phyloP scores from a whole-genome alignment of 2,113 vertebrate genomes.

The Cyanoramphus novaezelandiae region DNA sequence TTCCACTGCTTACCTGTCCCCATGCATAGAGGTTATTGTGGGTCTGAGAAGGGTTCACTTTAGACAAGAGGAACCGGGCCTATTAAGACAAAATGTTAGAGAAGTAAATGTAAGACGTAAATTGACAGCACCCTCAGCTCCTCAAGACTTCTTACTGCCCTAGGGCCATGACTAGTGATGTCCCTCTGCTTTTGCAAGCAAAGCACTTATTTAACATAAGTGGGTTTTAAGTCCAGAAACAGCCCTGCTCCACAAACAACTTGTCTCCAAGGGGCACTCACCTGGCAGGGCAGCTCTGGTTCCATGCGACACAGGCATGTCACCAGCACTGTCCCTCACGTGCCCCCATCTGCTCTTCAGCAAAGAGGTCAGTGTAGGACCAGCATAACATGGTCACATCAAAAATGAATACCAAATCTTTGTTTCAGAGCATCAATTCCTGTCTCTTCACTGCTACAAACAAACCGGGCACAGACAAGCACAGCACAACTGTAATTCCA shows the following conservation, averaged over 20 bases:
- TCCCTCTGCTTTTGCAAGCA: neutral
- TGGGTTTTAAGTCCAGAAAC: neutral
- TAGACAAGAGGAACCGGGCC: constrained; percentile 95
- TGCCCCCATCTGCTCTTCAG: neutral
- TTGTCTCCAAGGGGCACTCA: fast-evolving
- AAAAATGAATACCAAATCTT: neutral
- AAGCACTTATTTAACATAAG: neutral
- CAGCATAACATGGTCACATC: fast-evolving
- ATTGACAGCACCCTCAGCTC: neutral
- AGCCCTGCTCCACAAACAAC: neutral
- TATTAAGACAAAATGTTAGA: constrained; percentile 63
- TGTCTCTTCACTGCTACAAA: neutral
- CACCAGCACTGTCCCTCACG: neutral
- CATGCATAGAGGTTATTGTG: constrained; percentile 96
- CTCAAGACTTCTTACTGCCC: neutral
- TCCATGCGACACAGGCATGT: fast-evolving
- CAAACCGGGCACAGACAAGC: neutral
- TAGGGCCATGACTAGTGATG: neutral
- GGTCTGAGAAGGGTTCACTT: constrained; percentile 98
- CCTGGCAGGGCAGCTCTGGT: neutral
- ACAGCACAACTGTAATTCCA: neutral
- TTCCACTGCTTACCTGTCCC: constrained; percentile 85
- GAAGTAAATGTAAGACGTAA: neutral
- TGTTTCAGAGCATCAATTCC: neutral
- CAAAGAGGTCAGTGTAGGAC: neutral